These are phyloP conservation scores for Nephila pilipes DNA, from an alignment of 1,140 invertebrate species.

Conservation along the genomic window DNA sequence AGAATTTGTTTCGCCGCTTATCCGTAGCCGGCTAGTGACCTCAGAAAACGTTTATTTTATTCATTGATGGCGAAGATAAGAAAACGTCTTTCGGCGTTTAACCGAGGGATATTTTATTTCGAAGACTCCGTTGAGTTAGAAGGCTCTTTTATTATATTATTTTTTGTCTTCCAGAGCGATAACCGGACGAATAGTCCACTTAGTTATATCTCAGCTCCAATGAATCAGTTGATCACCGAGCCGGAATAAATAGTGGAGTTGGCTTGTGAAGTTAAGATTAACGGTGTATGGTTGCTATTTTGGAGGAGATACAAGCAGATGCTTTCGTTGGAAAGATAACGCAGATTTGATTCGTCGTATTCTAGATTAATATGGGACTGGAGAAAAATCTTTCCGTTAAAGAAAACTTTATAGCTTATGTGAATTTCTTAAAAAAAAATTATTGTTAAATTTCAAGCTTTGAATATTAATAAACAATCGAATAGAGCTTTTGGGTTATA, in stretches of 20 bases:
- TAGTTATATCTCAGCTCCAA: background rate
- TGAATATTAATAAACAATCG: no score
- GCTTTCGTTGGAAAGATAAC: background rate
- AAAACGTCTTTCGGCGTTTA: constrained; percentile 4
- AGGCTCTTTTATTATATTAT: background rate
- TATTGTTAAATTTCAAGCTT: no score
- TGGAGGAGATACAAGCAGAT: background rate
- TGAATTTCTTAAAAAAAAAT: no score
- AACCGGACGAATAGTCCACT: constrained; percentile 10
- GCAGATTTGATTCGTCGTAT: no score
- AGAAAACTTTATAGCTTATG: no score
- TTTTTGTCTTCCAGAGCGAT: background rate
- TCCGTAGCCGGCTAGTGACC: constrained; percentile 5
- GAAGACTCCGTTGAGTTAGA: background rate
- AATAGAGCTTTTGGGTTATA: no score
- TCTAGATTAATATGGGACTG: no score
- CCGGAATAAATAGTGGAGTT: background rate
- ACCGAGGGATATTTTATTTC: background rate
- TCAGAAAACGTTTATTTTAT: constrained; percentile 40
- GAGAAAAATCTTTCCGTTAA: no score
- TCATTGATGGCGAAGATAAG: background rate
- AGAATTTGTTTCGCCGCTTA: constrained; percentile 37
- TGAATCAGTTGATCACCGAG: background rate
- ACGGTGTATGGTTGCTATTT: background rate
- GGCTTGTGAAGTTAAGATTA: background rate